Evolutionary conservation across 2,888 invertebrate species (phyloP), one percentile per base, ranked within the genome.

Genomic region (Anoplius nigerrimus): DNA sequence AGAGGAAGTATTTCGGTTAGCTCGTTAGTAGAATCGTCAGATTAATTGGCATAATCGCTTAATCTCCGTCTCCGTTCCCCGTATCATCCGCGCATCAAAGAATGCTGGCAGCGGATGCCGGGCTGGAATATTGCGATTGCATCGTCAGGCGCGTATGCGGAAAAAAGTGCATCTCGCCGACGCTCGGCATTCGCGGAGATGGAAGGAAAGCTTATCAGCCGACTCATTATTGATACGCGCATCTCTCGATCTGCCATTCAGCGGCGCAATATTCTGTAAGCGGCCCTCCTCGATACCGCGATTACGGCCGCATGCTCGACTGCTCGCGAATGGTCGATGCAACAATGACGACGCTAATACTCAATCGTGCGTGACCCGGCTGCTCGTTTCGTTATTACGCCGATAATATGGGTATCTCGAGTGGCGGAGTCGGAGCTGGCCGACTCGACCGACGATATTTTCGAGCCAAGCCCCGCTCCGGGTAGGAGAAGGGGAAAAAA

Each of bases 321-420:
- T 64, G 71, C 69, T 73, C 76, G 76, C 77, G 73, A 77, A 79
- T 79, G 62, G 69, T 64, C 69, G 73, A 70, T 74, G 79, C 68
- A 78, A 82, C 81, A 80, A 81, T 80, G 81, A 81, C 72, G 72
- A 72, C 71, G 75, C 73, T 75, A 78, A 81, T 81, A 81, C 77
- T 74, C 78, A 81, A 81, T 82, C 79, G 78, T 78, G 77, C 82
- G 83, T 82, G 80, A 82, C 76, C 77, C 63, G 79, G 76, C 79
- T 77, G 76, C 73, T 54, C 55, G 60, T 76, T 63, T 76, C 73
- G 66, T 69, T 68, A 70, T 52, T 45, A 60, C 69, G 60, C 68
- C 68, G 70, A 77, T 79, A 75, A 79, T 79, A 45, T 62, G n/a
- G n/a, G 18, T 18, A 34, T 46, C 22, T 45, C 62, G 21, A 57